Percentiles rank a stretch among this genome's conserved stretches.
Conservation (phyloP, 2,113 vertebrate genomes). For the Cavia aperea region DNA sequence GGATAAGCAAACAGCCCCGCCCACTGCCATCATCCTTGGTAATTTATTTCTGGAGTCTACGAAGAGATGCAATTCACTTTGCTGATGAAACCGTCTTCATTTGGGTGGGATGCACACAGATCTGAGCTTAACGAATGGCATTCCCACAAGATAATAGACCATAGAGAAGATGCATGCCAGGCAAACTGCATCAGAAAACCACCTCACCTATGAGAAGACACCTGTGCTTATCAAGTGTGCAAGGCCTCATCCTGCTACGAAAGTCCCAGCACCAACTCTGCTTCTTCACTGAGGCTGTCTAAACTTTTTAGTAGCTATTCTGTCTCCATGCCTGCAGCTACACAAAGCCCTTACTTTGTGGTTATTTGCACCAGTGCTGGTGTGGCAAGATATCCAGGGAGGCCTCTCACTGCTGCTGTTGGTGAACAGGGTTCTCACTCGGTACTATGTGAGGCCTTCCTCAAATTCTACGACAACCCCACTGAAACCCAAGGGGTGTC, state of each 20-base stretch:
- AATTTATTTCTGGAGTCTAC: slow-evolving; percentile 66
- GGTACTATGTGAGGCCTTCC: background rate
- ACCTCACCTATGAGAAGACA: slow-evolving; percentile 63
- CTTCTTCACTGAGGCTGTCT: slow-evolving; percentile 32
- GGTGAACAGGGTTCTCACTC: slow-evolving; percentile 37
- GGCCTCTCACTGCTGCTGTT: slow-evolving; percentile 12
- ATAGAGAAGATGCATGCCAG: slow-evolving; percentile 63
- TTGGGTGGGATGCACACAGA: slow-evolving; percentile 64
- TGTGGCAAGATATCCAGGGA: background rate
- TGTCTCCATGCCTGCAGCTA: background rate
- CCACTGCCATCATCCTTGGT: slow-evolving; percentile 38
- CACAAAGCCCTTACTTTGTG: slow-evolving; percentile 48
- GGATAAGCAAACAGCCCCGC: slow-evolving; percentile 55
- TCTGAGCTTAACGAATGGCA: slow-evolving; percentile 69
- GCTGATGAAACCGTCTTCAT: slow-evolving; percentile 67
- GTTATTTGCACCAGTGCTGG: background rate
- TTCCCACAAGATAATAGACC: slow-evolving; percentile 70
- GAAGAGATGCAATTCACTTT: slow-evolving; percentile 59
- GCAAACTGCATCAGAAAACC: slow-evolving; percentile 11
- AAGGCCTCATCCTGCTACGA: slow-evolving; percentile 35
- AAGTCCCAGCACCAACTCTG: slow-evolving; percentile 35
- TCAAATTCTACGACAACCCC: slow-evolving; percentile 15
- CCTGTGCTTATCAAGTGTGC: slow-evolving; percentile 44
- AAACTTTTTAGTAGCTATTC: background rate
- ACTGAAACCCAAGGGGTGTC: background rate